Conservation (phyloP, 1,140 invertebrate species). For the Brevipalpus yothersi region DNA sequence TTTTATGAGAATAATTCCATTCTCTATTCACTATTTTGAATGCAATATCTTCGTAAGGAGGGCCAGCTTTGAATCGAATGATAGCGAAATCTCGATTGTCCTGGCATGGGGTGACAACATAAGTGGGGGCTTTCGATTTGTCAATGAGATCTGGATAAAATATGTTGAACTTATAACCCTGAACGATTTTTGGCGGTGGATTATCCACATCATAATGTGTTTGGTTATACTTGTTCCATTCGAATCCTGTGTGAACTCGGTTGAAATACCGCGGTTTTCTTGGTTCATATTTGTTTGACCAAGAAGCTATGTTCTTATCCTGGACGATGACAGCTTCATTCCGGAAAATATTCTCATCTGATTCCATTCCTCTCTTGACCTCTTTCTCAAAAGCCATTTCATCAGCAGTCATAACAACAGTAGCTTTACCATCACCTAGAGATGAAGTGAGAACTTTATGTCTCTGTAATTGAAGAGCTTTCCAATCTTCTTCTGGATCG, state of each 20-base stretch:
- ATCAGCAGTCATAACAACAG: constrained; percentile 17
- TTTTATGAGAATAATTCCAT: constrained; percentile 97
- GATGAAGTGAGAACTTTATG: constrained; percentile 14
- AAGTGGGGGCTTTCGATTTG: constrained; percentile 74
- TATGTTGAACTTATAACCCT: constrained; percentile 99
- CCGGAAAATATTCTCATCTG: constrained; percentile 70
- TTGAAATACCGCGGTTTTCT: constrained; percentile 95
- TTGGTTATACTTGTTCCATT: constrained; percentile 99
- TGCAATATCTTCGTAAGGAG: constrained; percentile 97
- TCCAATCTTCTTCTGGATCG: constrained; percentile 47
- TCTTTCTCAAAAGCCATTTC: constrained; percentile 36
- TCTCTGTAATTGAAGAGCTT: constrained; percentile 41
- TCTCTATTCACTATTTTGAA: constrained; percentile 98
- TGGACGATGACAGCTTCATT: constrained; percentile 47
- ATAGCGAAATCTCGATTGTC: constrained; percentile 89
- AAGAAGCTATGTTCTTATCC: constrained; percentile 35
- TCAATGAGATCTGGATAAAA: constrained; percentile 99
- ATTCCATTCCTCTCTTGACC: constrained; percentile 57
- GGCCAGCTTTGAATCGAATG: constrained; percentile 79
- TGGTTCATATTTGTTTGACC: constrained; percentile 94
- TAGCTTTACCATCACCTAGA: background rate
- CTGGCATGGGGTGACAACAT: constrained; percentile 63
- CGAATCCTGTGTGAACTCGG: constrained; percentile 60
- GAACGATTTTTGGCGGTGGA: constrained; percentile 97
- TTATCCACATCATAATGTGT: constrained; percentile 99